Evolutionary conservation across 2,797 vertebrate species (phyloP).

Genomic region (Triplophysa bombifrons): DNA sequence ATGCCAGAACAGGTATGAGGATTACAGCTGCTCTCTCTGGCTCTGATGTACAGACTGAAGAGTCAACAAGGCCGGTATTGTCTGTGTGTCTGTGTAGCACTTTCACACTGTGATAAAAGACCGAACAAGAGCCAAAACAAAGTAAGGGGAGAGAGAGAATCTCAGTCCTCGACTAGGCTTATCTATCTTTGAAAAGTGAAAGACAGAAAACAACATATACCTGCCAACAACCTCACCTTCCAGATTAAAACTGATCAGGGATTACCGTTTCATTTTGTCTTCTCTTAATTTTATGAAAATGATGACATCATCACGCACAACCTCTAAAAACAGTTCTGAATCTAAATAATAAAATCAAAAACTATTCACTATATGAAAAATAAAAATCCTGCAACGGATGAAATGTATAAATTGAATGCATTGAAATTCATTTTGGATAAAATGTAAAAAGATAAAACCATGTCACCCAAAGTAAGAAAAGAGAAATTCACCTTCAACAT

Average conservation of each 20-base stretch:
- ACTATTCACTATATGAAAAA: too few species aligned
- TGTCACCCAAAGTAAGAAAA: too few species aligned
- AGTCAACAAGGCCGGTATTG: slow-evolving; percentile 25
- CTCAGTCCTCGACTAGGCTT: slow-evolving; percentile 52
- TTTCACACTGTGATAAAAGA: slow-evolving; percentile 18
- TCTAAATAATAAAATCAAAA: too few species aligned
- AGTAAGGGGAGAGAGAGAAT: not conserved
- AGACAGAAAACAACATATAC: not conserved
- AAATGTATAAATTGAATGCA: too few species aligned
- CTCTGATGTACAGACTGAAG: slow-evolving; percentile 35
- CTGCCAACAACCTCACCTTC: not conserved
- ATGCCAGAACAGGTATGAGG: slow-evolving; percentile 14
- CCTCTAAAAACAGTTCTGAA: too few species aligned
- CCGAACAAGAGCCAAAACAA: not conserved
- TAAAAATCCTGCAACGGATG: too few species aligned
- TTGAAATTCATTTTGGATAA: too few species aligned
- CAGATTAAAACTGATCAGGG: not conserved
- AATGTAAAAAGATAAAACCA: too few species aligned
- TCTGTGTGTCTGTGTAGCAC: slow-evolving; percentile 20
- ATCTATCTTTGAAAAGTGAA: slow-evolving; percentile 44
- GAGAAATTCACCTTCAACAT: too few species aligned
- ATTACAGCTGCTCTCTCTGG: slow-evolving; percentile 32
- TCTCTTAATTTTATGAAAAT: too few species aligned
- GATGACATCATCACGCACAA: too few species aligned
- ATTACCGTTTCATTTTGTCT: too few species aligned